Conservation (phyloP, 1,140 invertebrate genomes). For the Asbolus verrucosus region DNA sequence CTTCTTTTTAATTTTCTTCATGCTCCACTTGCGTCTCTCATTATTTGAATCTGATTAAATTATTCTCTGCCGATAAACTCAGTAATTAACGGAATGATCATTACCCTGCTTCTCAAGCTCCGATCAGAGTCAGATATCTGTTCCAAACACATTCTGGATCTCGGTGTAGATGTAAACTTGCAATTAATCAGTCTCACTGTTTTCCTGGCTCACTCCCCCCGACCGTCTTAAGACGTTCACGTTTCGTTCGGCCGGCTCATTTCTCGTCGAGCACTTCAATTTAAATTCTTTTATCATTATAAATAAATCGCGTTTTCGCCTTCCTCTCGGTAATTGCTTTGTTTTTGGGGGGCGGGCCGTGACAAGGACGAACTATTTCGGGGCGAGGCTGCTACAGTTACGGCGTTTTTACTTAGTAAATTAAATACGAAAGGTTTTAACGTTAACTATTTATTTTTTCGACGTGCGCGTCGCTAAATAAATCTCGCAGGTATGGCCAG, state of each 20-base stretch:
- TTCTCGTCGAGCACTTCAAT: constrained; percentile 37
- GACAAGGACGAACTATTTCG: constrained; percentile 11
- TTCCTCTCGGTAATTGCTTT: constrained; percentile 38
- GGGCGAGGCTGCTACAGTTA: too few relatives aligned
- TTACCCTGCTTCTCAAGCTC: constrained; percentile 36
- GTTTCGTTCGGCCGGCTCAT: constrained; percentile 10
- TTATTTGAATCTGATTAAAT: constrained; percentile 47
- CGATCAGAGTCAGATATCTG: constrained; percentile 41
- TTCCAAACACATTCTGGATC: constrained; percentile 36
- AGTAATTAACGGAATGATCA: constrained; percentile 48
- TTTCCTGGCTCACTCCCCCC: constrained; percentile 27
- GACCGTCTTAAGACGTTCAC: constrained; percentile 1
- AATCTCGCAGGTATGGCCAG: too few relatives aligned
- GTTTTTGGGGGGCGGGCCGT: constrained; percentile 8
- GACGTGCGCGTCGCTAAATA: too few relatives aligned
- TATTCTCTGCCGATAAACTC: constrained; percentile 45
- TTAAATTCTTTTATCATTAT: constrained; percentile 40
- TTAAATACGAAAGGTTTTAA: too few relatives aligned
- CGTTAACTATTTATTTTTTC: too few relatives aligned
- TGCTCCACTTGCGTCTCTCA: constrained; percentile 36
- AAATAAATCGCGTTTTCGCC: constrained; percentile 37
- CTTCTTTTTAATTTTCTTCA: constrained; percentile 46
- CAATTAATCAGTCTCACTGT: constrained; percentile 47
- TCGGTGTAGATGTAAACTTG: constrained; percentile 41
- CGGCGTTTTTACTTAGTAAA: too few relatives aligned